Base-by-base conservation (phyloP, 2,113 vertebrate genomes). In the Oncorhynchus mykiss region DNA sequence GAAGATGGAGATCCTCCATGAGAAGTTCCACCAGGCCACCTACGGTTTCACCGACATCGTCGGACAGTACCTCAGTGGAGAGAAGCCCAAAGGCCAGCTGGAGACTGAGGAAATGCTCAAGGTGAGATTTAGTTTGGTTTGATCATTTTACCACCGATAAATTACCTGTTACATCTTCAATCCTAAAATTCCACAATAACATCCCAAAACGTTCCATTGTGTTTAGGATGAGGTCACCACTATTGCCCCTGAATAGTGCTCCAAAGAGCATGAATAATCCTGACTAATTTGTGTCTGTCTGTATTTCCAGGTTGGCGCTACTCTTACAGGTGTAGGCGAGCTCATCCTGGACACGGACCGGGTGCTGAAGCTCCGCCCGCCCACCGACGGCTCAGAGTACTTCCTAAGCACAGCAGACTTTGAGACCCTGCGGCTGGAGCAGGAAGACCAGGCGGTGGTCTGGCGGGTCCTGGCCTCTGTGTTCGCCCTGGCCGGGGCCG, bases 21-120 rank as follows among this genome's bases (percentile, higher is more conserved):
- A 97, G 88, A 94, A 92, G 71, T 96, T 96, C 91, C 93, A 96
- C 82, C 94, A 94, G 84, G 91, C 92, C 0, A 89, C 78, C 18
- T 93, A 91, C 0, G 69, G 93, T 77, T 93, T 96, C 66, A 85
- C 87, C 0, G 95, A 96, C 83, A 85, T 96, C 39, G 80, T 96
- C 16, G 90, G 93, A 75, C 94, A 96, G 83, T 96, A 95, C 87
- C 80, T 97, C 78, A 95, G 93, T 0, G 96, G 96, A 12, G 94
- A 96, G 86, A 97, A 97, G 74, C 91, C 93, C 59, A 96, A 95
- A 80, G 96, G 96, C 54, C 92, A 95, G 76, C 85, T 97, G 77
- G 95, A 97, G 91, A 96, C 93, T 0, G 96, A 97, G 82, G 95
- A 96, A 87, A 94, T 97, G 91, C 92, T 96, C 66, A 93, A 93